These are phyloP conservation scores for Callosobruchus maculatus DNA, from an alignment of 2,888 invertebrate species.

Conservation along the genomic window DNA sequence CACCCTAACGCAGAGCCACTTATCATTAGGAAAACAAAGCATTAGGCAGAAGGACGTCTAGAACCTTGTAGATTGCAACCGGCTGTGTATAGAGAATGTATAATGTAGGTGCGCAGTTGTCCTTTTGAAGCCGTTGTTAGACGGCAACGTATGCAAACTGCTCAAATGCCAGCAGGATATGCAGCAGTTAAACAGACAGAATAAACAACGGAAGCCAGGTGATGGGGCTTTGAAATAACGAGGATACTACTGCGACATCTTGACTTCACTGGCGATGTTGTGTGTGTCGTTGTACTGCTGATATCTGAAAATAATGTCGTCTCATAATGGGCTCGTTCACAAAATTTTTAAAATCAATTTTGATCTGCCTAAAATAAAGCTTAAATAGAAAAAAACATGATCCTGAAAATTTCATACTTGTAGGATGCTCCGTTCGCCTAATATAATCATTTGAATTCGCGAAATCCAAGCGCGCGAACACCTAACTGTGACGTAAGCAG, in stretches of 20 bases:
- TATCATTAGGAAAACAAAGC: background rate
- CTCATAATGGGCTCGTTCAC: too few species aligned
- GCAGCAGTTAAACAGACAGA: background rate
- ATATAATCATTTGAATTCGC: too few species aligned
- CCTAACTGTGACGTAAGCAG: too few species aligned
- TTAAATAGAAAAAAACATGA: too few species aligned
- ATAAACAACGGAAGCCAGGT: background rate
- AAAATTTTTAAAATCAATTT: too few species aligned
- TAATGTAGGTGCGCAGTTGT: background rate
- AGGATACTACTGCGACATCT: background rate
- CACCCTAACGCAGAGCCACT: background rate
- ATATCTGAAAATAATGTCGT: background rate
- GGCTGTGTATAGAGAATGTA: background rate
- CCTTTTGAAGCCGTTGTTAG: background rate
- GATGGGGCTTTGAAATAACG: background rate
- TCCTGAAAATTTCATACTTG: too few species aligned
- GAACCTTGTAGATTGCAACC: background rate
- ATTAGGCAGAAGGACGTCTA: background rate
- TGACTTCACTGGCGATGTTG: background rate
- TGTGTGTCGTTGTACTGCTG: background rate
- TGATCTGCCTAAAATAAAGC: too few species aligned
- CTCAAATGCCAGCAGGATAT: background rate
- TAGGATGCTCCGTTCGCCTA: too few species aligned
- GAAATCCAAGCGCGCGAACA: too few species aligned
- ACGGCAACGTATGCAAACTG: background rate